These are phyloP conservation scores for Iselma pallidipennis DNA, from an alignment of 2,888 invertebrate genomes.

Conservation along the genomic window DNA sequence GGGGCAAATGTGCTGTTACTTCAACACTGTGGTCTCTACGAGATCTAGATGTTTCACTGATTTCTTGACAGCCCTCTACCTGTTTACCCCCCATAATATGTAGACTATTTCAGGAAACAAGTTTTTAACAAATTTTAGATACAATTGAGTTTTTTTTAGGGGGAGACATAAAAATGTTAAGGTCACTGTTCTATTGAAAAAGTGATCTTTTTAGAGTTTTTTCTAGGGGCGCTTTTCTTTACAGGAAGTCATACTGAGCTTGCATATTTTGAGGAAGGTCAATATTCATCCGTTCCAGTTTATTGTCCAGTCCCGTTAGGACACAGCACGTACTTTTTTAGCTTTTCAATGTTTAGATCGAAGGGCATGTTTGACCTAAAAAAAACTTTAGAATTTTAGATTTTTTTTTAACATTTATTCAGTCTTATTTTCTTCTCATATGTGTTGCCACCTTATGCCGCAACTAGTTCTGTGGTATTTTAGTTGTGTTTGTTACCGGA, in stretches of 20 bases:
- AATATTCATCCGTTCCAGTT: constrained; percentile 16
- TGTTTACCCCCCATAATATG: constrained; percentile 34
- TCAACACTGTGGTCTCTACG: constrained; percentile 49
- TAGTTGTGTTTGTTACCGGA: not conserved
- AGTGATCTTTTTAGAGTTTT: not conserved
- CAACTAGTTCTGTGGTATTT: not conserved
- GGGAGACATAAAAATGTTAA: not conserved
- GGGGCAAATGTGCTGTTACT: constrained; percentile 56
- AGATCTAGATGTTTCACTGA: constrained; percentile 53
- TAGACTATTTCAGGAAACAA: not conserved
- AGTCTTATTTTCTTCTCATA: not conserved
- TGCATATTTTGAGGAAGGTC: constrained; percentile 13
- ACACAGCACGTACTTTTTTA: constrained; percentile 23
- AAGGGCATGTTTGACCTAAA: constrained; percentile 17
- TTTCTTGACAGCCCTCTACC: constrained; percentile 50
- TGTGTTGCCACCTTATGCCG: not conserved
- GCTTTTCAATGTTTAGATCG: constrained; percentile 6
- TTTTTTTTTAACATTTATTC: constrained; percentile 1
- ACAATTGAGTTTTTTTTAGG: not conserved
- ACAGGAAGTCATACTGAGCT: not conserved
- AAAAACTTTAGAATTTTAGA: not conserved
- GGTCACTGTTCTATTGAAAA: not conserved
- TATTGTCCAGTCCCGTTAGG: constrained; percentile 22
- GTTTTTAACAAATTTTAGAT: too few relatives aligned
- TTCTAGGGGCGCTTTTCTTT: not conserved